These are phyloP conservation scores for Myoxocephalus aenaeus DNA, from an alignment of 2,797 vertebrate genomes.

Conservation along the genomic window DNA sequence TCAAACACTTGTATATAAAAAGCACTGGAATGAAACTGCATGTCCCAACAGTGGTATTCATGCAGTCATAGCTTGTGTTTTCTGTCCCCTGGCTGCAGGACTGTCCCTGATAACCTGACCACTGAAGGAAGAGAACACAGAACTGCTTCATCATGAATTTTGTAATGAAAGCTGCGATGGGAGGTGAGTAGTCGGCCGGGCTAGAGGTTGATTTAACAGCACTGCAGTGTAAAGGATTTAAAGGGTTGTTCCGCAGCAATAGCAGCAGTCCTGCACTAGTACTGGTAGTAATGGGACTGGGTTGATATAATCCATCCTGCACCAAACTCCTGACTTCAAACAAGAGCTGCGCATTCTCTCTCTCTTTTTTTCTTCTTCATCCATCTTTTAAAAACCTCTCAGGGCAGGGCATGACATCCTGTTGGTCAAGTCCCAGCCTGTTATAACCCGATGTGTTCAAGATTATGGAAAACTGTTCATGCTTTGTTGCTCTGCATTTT, in stretches of 20 bases:
- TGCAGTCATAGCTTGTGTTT: slow-evolving; percentile 58
- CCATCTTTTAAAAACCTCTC: slow-evolving; percentile 38
- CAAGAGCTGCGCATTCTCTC: slow-evolving; percentile 5
- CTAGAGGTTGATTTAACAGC: slow-evolving; percentile 76
- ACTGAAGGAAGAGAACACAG: slow-evolving; percentile 77
- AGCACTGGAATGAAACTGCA: slow-evolving; percentile 24
- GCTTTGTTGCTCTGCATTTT: slow-evolving; percentile 10
- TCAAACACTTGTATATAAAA: slow-evolving; percentile 36
- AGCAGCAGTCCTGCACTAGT: slow-evolving; percentile 15
- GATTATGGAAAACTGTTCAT: background rate
- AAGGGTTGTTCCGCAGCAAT: slow-evolving; percentile 53
- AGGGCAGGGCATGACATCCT: slow-evolving; percentile 7
- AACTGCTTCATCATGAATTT: slow-evolving; percentile 93
- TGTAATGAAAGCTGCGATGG: slow-evolving; percentile 95
- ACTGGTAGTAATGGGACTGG: slow-evolving; percentile 28
- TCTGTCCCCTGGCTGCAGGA: slow-evolving; percentile 71
- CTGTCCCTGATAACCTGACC: slow-evolving; percentile 66
- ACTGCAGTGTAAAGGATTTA: slow-evolving; percentile 79
- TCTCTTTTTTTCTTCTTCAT: slow-evolving; percentile 10
- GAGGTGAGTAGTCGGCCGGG: slow-evolving; percentile 88
- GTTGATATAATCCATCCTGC: slow-evolving; percentile 55
- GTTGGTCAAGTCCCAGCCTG: slow-evolving; percentile 6
- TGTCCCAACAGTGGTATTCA: slow-evolving; percentile 25
- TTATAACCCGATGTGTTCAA: background rate
- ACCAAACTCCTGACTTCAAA: slow-evolving; percentile 48